Conservation (phyloP, 2,888 invertebrate genomes). For the Clepsis dumicolana region DNA sequence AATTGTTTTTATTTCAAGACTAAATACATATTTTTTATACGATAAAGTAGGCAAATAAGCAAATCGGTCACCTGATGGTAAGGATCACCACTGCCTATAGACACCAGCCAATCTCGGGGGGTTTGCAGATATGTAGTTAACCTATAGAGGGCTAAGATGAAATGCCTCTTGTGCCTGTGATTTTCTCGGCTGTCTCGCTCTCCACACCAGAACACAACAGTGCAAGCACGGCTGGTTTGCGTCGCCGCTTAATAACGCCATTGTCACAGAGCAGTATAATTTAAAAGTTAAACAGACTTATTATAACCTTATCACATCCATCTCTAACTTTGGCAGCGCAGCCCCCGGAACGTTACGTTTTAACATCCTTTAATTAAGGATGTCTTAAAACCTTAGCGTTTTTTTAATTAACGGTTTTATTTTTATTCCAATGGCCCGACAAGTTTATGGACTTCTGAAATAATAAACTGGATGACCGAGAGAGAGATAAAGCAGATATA, state of each 20-base stretch:
- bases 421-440: conserved; percentile 45
- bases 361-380: conserved; percentile 36
- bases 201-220: too few relatives aligned
- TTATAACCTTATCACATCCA: conserved; percentile 41
- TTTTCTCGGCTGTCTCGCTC: too few relatives aligned
- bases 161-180: too few relatives aligned
- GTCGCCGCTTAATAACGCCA: not conserved
- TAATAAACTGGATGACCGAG: conserved; percentile 39
- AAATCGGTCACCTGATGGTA: too few relatives aligned
- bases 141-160: too few relatives aligned
- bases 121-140: too few relatives aligned
- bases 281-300: conserved; percentile 48
- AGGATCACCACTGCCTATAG: too few relatives aligned
- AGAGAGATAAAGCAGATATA: conserved; percentile 45
- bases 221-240: too few relatives aligned
- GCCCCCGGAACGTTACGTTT: conserved; percentile 18
- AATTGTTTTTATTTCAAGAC: too few relatives aligned
- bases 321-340: not conserved
- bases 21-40: too few relatives aligned
- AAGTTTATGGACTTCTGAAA: conserved; percentile 38
- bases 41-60: too few relatives aligned
- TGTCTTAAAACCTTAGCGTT: conserved; percentile 28
- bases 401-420: conserved; percentile 45
- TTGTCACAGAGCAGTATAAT: not conserved
- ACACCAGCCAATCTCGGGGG: too few relatives aligned